Evolutionary conservation across 1,140 invertebrate genomes (phyloP), one percentile per base, ranked within the genome.

Genomic region (Macrosteles quadrilineatus): DNA sequence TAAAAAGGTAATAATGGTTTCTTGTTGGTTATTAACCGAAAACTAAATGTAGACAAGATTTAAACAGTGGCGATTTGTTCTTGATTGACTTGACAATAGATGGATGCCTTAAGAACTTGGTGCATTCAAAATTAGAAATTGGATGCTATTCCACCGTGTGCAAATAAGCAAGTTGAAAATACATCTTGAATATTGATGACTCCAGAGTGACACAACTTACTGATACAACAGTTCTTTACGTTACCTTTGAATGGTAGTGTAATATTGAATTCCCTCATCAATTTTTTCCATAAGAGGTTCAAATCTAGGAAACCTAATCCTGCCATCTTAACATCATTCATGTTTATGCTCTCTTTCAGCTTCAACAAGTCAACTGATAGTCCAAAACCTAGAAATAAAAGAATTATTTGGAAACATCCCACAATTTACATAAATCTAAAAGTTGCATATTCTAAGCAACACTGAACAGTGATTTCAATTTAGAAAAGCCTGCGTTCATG

Each of bases 261-360:
- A 67, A 87, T 83, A 63, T 81, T 78, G 27, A 80, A 78, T 30
- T 83, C 77, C 55, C 82, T 81, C 1, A 79, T 77, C 12, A 87
- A 73, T 73, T 82, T 82, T 64, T 79, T 81, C 85, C 85, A 87
- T 0, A 88, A 76, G 32, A 78, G 69, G 21, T 81, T 74, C 25
- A 87, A 72, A 76, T 88, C 87, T 19, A 88, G 62, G 70, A 82
- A 87, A 19, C 82, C 83, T 62, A 77, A 72, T 4, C 81, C 79
- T 70, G 21, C 80, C 78, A 57, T 88, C 76, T 59, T 87, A 85
- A 64, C 88, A 75, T 82, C 62, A 83, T 79, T 29, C 81, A 78
- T 55, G 89, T 82, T 79, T 88, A 83, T 19, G 93, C 85, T 69
- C 94, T 75, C 80, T 76, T 27, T 88, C 77, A 77, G 89, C 88